Conservation (phyloP, 1,140 invertebrate genomes). For the Pogonus chalceus region DNA sequence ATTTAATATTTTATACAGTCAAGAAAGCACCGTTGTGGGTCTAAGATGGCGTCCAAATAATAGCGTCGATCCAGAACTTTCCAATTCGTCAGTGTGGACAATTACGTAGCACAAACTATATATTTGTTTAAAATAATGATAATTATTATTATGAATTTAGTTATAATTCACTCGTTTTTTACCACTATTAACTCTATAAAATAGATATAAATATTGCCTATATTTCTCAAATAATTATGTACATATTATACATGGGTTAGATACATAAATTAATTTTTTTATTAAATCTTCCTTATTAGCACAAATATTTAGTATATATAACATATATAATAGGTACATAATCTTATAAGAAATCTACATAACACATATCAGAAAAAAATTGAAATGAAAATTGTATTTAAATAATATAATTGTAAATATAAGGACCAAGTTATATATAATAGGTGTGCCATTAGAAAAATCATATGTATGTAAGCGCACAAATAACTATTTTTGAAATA, state of each 20-base stretch:
- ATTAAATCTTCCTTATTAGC: no score
- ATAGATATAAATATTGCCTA: no score
- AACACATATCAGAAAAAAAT: no score
- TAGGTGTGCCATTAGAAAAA: neutral
- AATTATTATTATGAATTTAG: neutral
- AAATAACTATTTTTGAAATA: no score
- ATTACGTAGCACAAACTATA: neutral
- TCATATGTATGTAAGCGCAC: conserved; percentile 5
- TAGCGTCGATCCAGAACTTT: conserved; percentile 8
- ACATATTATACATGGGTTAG: no score
- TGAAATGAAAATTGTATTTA: no score
- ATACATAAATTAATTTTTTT: no score
- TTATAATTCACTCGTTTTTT: neutral
- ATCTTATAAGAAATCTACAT: no score
- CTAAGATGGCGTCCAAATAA: conserved; percentile 23
- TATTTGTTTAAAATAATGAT: neutral
- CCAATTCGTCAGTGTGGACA: neutral
- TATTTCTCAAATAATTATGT: no score
- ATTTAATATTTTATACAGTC: neutral
- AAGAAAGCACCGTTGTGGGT: conserved; percentile 22
- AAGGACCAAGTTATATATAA: neutral
- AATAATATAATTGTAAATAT: neutral
- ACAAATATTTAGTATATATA: no score
- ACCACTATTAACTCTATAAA: no score
- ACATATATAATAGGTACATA: no score